Evolutionary conservation across 2,797 vertebrate species (phyloP).

Genomic region (Huso huso): DNA sequence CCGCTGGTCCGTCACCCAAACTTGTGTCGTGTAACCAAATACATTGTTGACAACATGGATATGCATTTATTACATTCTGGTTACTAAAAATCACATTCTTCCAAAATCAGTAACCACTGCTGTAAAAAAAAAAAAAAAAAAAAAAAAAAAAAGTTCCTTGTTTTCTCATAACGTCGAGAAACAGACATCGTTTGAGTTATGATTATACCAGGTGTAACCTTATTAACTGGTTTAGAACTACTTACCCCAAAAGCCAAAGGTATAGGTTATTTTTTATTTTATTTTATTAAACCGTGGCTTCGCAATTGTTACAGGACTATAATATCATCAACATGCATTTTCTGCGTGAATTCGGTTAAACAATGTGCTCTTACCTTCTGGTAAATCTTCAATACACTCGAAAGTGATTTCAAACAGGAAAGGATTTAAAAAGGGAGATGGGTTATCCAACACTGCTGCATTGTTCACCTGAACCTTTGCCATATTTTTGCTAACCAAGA

Average conservation of each 20-base stretch:
- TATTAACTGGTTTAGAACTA: no score
- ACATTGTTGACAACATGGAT: conserved; percentile 1
- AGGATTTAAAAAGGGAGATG: conserved; percentile 67
- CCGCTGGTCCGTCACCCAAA: no score
- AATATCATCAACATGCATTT: background rate
- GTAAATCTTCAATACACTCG: conserved; percentile 68
- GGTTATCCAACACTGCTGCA: conserved; percentile 67
- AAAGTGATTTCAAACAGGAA: conserved; percentile 72
- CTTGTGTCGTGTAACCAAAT: background rate
- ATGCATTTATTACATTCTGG: no score
- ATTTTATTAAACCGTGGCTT: background rate
- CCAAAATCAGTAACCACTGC: no score
- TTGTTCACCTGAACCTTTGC: conserved; percentile 73
- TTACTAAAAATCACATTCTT: no score
- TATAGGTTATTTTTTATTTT: no score
- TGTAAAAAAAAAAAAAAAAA: no score
- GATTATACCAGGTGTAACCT: no score
- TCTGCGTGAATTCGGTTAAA: background rate
- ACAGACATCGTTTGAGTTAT: no score
- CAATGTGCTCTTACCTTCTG: conserved; percentile 55
- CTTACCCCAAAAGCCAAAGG: no score
- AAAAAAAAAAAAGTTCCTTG: no score
- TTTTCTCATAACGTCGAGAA: no score
- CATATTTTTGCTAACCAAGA: conserved; percentile 39
- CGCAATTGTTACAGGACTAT: background rate